Evolutionary conservation across 2,888 invertebrate species (phyloP).

Genomic region (Trichogramma dendrolimi): DNA sequence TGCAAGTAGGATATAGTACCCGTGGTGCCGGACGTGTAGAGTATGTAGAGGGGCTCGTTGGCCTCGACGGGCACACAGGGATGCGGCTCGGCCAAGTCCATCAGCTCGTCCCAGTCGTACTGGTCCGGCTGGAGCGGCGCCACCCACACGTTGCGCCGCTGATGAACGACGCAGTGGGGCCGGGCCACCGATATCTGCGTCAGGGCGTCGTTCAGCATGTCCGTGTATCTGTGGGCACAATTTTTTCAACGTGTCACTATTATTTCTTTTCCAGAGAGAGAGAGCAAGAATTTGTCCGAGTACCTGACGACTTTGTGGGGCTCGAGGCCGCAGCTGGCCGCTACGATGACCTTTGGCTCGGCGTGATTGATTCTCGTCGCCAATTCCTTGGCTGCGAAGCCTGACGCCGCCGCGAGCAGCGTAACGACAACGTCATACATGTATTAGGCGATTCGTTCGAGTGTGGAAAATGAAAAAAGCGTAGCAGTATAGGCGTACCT

Average conservation of each 20-base stretch:
- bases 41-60: slow-evolving; percentile 83
- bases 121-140: slow-evolving; percentile 65
- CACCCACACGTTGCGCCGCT: slow-evolving; percentile 66
- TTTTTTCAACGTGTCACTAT: background rate
- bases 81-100: slow-evolving; percentile 63
- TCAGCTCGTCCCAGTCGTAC: slow-evolving; percentile 72
- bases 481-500: slow-evolving; percentile 53
- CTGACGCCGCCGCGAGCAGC: slow-evolving; percentile 69
- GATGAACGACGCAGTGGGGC: slow-evolving; percentile 80
- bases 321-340: slow-evolving; percentile 88
- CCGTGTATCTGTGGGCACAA: slow-evolving; percentile 62
- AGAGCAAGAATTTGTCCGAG: slow-evolving; percentile 5
- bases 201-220: slow-evolving; percentile 78
- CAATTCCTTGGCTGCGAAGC: slow-evolving; percentile 86
- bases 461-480: background rate
- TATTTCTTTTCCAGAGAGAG: background rate
- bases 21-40: slow-evolving; percentile 89
- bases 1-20: slow-evolving; percentile 51
- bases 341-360: slow-evolving; percentile 81
- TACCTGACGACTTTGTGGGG: slow-evolving; percentile 77
- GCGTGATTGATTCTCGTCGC: slow-evolving; percentile 82
- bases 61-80: slow-evolving; percentile 83
- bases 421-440: slow-evolving; percentile 50
- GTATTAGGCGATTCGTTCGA: background rate
- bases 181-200: slow-evolving; percentile 65